Conservation (phyloP, 1,140 invertebrate genomes). For the Bombus polaris region DNA sequence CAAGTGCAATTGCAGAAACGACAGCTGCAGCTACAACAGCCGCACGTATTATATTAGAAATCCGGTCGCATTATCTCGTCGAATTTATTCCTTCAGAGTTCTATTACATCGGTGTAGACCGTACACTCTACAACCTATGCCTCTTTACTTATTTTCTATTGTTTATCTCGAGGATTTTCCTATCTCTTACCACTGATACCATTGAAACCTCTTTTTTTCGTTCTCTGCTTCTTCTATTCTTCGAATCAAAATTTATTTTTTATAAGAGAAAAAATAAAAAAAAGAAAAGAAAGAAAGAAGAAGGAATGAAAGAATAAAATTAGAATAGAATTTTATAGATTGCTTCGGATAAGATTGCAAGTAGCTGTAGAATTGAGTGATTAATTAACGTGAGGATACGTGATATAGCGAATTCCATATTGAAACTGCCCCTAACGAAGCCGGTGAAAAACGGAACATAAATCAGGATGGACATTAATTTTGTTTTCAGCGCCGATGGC, state of each 20-base stretch:
- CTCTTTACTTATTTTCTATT: conserved; percentile 8
- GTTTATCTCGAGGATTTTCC: conserved; percentile 56
- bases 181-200: conserved; percentile 17
- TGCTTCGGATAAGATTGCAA: background rate
- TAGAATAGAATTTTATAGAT: background rate
- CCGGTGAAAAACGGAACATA: conserved; percentile 7
- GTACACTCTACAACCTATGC: background rate
- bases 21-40: conserved; percentile 53
- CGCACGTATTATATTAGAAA: conserved; percentile 59
- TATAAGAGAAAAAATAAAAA: too few relatives aligned
- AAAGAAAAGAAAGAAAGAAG: rapidly evolving
- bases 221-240: background rate
- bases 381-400: background rate
- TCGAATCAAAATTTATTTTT: background rate
- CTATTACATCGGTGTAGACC: conserved; percentile 17
- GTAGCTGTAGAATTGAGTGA: background rate
- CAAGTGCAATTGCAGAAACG: conserved; percentile 66
- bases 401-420: background rate
- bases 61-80: conserved; percentile 54
- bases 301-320: background rate
- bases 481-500: conserved; percentile 93
- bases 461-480: conserved; percentile 46
- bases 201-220: conserved; percentile 15
- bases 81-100: conserved; percentile 54
- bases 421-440: background rate